A percentile compares a stretch with the other conserved stretches of the same genome.
Conservation (phyloP, 2,113 vertebrate genomes). For the Eulemur rufifrons region DNA sequence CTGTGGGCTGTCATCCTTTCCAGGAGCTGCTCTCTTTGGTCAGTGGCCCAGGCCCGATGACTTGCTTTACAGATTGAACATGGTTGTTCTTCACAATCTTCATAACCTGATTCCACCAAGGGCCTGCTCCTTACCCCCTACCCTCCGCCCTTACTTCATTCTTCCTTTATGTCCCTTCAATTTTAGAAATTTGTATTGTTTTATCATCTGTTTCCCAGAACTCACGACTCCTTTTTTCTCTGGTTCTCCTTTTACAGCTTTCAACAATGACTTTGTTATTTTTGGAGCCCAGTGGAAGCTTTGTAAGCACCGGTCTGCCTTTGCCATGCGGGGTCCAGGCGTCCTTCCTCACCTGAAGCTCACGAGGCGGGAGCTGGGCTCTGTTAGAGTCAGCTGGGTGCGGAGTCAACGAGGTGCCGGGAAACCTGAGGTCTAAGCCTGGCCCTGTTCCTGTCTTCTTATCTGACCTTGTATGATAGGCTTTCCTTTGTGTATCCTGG, state of each 20-base stretch:
- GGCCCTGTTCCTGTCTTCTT: background rate
- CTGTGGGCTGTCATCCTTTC: background rate
- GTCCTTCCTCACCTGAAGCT: background rate
- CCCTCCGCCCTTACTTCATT: background rate
- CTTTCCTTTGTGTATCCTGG: background rate
- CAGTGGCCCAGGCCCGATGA: background rate
- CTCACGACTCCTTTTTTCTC: background rate
- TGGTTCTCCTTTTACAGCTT: background rate
- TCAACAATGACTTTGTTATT: slow-evolving; percentile 2
- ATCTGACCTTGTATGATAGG: background rate
- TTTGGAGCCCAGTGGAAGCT: background rate
- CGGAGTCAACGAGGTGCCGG: background rate
- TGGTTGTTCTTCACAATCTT: background rate
- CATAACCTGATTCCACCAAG: background rate
- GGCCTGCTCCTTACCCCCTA: too few relatives aligned
- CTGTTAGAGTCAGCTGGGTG: background rate
- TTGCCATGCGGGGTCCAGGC: rapidly evolving
- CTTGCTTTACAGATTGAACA: background rate
- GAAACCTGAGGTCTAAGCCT: background rate
- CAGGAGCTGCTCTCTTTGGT: background rate
- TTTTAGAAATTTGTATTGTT: slow-evolving; percentile 1
- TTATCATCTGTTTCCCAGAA: background rate
- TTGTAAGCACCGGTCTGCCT: background rate
- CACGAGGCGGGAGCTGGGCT: background rate
- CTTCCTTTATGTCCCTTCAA: background rate